phyloP scores from a whole-genome alignment of 2,113 vertebrate genomes.

The Antechinus flavipes region DNA sequence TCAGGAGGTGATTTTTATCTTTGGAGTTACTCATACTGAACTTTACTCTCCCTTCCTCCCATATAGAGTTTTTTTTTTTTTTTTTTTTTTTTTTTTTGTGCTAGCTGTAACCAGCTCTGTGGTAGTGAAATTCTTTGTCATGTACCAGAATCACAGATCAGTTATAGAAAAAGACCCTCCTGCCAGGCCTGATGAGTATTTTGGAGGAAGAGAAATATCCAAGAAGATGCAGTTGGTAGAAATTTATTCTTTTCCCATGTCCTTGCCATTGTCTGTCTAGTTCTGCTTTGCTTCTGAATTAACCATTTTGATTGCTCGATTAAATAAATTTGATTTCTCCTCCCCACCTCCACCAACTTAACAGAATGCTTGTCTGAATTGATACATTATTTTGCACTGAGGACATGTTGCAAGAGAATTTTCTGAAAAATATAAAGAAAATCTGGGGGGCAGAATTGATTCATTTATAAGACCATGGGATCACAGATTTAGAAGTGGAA shows the following conservation, averaged over 20 bases:
- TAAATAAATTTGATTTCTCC: background rate
- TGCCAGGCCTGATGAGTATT: conserved; percentile 74
- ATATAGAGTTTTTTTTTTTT: conserved; percentile 78
- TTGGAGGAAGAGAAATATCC: conserved; percentile 78
- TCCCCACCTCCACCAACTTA: background rate
- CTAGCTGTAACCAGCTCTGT: conserved; percentile 78
- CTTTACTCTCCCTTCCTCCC: conserved; percentile 77
- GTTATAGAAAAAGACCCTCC: conserved; percentile 75
- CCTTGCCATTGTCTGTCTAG: conserved; percentile 9
- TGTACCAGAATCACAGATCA: conserved; percentile 82
- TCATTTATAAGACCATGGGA: background rate
- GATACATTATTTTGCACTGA: conserved; percentile 32
- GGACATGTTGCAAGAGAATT: conserved; percentile 5
- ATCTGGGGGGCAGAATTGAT: conserved; percentile 32
- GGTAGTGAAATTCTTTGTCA: conserved; percentile 81
- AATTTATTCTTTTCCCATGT: background rate
- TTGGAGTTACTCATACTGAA: conserved; percentile 76
- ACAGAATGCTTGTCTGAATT: conserved; percentile 20
- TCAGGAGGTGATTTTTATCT: conserved; percentile 78
- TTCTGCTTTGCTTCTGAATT: conserved; percentile 12
- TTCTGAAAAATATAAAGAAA: conserved; percentile 12
- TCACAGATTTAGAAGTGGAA: background rate
- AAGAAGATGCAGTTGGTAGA: conserved; percentile 51
- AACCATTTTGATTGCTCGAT: conserved; percentile 56
- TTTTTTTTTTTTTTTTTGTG: conserved; percentile 79